Evolutionary conservation across 2,113 vertebrate species (phyloP), one percentile per base, ranked within the genome.

Genomic region (Pomatorhinus ruficollis): DNA sequence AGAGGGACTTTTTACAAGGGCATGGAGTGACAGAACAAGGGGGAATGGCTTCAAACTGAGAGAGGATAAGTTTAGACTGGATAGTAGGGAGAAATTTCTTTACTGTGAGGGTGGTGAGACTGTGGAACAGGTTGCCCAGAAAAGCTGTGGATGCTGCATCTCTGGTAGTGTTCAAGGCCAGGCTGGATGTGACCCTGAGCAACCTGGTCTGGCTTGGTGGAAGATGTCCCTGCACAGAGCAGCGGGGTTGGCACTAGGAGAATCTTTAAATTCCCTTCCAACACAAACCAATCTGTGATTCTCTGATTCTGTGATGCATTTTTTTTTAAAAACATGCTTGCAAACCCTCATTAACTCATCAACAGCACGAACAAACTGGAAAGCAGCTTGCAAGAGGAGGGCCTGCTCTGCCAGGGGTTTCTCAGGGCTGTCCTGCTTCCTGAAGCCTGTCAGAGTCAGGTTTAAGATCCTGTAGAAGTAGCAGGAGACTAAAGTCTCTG

Each of bases 401-500:
- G 39, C 24, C 27, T 54, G 54, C 89, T 60, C 87, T 89, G 68
- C 72, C 61, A 76, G 40, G 35, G 45, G 35, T 42, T 91, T 95
- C 78, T 84, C 5, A 3, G 61, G 53, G 65, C 85, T 94, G 87
- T 53, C 69, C 90, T 27, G 10, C 80, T 44, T 59, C 72, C 71
- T 2, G 2, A 44, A 83, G 52, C 72, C 80, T 96, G 92, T 80
- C 92, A 79, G 87, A 68, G 70, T 1, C 14, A 12, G 25, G 28
- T 37, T 88, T 69, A 65, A 95, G 75, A 80, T 80, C 65, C 50
- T 69, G 71, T 79, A 72, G 49, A 75, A 85, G 70, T 79, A 85
- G 81, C 81, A 91, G 87, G 89, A 93, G 82, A 96, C 87, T 47
- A 40, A 96, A 91, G 57, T 82, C 50, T 85, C 86, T 33, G 84